phyloP scores from a whole-genome alignment of 2,888 invertebrate species.

The Tholera decimalis region DNA sequence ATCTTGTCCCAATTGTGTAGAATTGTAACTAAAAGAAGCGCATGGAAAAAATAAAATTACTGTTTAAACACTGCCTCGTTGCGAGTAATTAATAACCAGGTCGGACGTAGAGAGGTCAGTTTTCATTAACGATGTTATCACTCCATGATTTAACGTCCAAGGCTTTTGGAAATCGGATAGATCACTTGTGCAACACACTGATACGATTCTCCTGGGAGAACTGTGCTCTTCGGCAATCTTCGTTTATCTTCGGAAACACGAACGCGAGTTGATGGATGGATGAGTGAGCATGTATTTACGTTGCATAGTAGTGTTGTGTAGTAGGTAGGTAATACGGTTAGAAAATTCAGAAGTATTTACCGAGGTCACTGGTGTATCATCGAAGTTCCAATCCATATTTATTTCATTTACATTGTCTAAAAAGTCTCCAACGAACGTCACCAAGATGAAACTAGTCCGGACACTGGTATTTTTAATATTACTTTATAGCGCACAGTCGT shows the following conservation, averaged over 20 bases:
- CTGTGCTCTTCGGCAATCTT: background rate
- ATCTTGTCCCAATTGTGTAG: background rate
- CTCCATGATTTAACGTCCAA: constrained; percentile 80
- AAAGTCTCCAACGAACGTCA: too few species aligned
- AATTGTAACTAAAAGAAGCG: background rate
- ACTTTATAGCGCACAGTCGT: too few species aligned
- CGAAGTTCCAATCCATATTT: too few species aligned
- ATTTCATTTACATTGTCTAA: too few species aligned
- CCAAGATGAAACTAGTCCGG: too few species aligned
- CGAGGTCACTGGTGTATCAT: too few species aligned
- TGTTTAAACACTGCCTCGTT: constrained; percentile 43
- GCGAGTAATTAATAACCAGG: constrained; percentile 79
- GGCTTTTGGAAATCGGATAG: constrained; percentile 80
- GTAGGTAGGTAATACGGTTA: too few species aligned
- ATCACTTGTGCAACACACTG: constrained; percentile 61
- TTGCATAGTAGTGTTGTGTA: too few species aligned
- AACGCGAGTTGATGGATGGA: background rate
- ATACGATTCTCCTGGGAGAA: constrained; percentile 6
- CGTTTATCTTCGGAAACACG: background rate
- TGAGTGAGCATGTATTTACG: too few species aligned
- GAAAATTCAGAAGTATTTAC: too few species aligned
- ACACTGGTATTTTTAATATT: too few species aligned
- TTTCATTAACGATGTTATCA: constrained; percentile 86
- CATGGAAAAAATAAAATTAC: constrained; percentile 41
- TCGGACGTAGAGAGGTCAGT: constrained; percentile 88